Percentiles rank a stretch among this genome's conserved stretches.
These are phyloP conservation scores for Anhinga rufa DNA, from an alignment of 2,113 vertebrate genomes.

Conservation along the genomic window DNA sequence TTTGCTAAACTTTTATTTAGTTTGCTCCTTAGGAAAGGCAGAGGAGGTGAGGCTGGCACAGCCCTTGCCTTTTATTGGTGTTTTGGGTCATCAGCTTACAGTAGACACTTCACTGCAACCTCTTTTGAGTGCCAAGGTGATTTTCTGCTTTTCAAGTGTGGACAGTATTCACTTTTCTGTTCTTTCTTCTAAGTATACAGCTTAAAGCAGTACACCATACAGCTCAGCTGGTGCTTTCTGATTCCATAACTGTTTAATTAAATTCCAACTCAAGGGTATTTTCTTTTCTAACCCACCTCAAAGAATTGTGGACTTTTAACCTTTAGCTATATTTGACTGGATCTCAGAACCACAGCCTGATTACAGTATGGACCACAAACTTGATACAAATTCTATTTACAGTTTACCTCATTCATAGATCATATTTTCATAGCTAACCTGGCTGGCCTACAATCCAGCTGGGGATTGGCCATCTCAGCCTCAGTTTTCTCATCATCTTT, in stretches of 20 bases:
- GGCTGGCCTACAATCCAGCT: neutral
- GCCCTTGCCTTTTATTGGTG: neutral
- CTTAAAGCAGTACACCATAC: neutral
- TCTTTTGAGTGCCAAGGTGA: neutral
- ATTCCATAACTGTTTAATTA: neutral
- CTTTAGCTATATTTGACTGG: neutral
- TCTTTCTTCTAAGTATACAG: neutral
- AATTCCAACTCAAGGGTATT: neutral
- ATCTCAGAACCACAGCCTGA: neutral
- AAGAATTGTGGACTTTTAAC: neutral
- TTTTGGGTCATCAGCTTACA: neutral
- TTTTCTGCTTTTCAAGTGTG: neutral
- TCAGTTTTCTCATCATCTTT: neutral
- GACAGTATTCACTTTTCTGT: neutral
- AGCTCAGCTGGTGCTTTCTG: neutral
- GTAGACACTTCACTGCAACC: neutral
- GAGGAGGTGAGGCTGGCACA: neutral
- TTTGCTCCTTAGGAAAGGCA: neutral
- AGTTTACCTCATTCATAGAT: neutral
- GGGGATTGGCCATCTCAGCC: neutral
- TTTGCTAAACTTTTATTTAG: neutral
- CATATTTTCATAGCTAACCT: neutral
- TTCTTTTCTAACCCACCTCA: neutral
- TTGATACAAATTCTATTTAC: neutral
- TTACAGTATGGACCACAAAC: neutral